Evolutionary conservation across 1,140 invertebrate species (phyloP), one percentile per base, ranked within the genome.

Genomic region (Meloidogyne hapla): DNA sequence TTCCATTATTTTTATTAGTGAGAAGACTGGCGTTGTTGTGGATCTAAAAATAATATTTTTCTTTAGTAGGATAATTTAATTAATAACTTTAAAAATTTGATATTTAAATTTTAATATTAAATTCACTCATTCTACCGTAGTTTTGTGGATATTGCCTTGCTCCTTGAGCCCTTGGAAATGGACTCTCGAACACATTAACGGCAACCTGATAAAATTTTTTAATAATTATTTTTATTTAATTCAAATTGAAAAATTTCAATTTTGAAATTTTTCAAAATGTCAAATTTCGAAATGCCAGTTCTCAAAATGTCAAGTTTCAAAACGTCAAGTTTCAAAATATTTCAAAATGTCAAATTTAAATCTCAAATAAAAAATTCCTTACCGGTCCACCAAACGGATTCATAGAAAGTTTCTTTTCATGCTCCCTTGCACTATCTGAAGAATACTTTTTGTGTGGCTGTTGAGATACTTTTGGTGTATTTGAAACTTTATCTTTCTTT

Each of bases 301-400:
- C n/a, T n/a, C n/a, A n/a, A n/a, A n/a, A n/a, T n/a, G n/a, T n/a
- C n/a, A n/a, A n/a, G n/a, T n/a, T n/a, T n/a, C n/a, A n/a, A n/a
- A n/a, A n/a, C n/a, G n/a, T n/a, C n/a, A n/a, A n/a, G n/a, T n/a
- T n/a, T n/a, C n/a, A n/a, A n/a, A n/a, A n/a, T n/a, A n/a, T n/a
- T n/a, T n/a, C n/a, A n/a, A n/a, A n/a, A n/a, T n/a, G n/a, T n/a
- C n/a, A n/a, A n/a, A n/a, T n/a, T n/a, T n/a, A n/a, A n/a, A n/a
- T n/a, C n/a, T n/a, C n/a, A 48, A 48, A 48, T 18, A 18, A 15
- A 48, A 48, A 42, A 12, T 42, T 5, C 18, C 13, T 56, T n/a
- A 77, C 76, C 15, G 76, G 76, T 12, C 76, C 76, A 23, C 76
- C 74, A 23, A 77, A 77, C 6, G 76, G 76, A 48, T 77, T 77